Conservation (phyloP, 2,797 vertebrate genomes). For the Kryptolebias ocellatus region DNA sequence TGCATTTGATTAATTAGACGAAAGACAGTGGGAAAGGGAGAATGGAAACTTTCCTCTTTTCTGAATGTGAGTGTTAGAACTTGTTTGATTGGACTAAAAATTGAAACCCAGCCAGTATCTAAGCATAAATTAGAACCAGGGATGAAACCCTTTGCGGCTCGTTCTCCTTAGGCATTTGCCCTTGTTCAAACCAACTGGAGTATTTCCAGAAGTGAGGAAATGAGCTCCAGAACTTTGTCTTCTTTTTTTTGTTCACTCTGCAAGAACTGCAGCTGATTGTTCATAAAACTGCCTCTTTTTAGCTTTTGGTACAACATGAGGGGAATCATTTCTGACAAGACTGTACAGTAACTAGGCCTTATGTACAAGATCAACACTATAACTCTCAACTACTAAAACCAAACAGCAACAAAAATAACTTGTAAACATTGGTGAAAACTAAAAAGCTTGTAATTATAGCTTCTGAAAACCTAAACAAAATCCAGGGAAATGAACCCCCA, state of each 20-base stretch:
- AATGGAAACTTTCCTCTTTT: constrained; percentile 40
- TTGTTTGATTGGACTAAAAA: background rate
- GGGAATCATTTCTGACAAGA: background rate
- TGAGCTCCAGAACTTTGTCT: background rate
- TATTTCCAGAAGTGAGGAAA: background rate
- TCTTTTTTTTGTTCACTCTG: background rate
- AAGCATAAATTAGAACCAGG: background rate
- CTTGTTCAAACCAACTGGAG: background rate
- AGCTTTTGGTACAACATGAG: background rate
- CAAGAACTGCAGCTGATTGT: background rate
- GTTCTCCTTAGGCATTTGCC: background rate
- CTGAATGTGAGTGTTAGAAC: constrained; percentile 39
- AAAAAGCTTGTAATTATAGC: no score
- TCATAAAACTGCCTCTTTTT: background rate
- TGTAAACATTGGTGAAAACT: no score
- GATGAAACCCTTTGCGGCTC: background rate
- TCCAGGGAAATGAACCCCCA: no score
- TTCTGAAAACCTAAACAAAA: no score
- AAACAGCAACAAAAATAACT: background rate
- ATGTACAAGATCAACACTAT: background rate
- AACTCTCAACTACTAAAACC: background rate
- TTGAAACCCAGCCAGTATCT: background rate
- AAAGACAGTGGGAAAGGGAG: constrained; percentile 18
- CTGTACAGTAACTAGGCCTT: background rate
- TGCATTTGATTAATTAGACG: constrained; percentile 65